phyloP scores from a whole-genome alignment of 2,888 invertebrate species.

The Lasioglossum oenotherae region DNA sequence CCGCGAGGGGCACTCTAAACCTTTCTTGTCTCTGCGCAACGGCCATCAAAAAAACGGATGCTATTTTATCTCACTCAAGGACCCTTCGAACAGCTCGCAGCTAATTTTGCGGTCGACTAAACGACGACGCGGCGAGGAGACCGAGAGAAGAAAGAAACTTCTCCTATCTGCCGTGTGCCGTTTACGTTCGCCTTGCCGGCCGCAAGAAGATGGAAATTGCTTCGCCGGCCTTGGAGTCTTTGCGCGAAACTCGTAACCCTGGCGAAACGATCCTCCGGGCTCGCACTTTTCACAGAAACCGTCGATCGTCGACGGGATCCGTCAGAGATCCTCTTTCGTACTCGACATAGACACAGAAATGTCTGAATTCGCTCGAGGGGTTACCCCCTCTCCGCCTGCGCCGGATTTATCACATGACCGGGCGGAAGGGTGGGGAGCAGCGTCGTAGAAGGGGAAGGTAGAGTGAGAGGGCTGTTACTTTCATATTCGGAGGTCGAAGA shows the following conservation, averaged over 20 bases:
- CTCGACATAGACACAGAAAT: neutral
- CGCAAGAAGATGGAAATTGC: conserved; percentile 73
- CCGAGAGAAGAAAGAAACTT: conserved; percentile 53
- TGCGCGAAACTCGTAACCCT: conserved; percentile 51
- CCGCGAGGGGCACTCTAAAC: conserved; percentile 64
- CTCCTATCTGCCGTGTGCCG: conserved; percentile 48
- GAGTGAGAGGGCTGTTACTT: too few relatives aligned
- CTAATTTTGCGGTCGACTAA: conserved; percentile 77
- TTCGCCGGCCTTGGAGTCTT: conserved; percentile 64
- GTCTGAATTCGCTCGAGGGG: neutral
- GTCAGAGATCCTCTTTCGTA: neutral
- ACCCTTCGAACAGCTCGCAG: conserved; percentile 70
- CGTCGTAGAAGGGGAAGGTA: too few relatives aligned
- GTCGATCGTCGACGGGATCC: neutral
- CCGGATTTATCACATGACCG: too few relatives aligned
- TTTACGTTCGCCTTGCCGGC: conserved; percentile 60
- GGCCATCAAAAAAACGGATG: conserved; percentile 64
- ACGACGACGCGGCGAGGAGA: conserved; percentile 62
- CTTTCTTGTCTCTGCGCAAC: conserved; percentile 60
- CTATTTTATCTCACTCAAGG: conserved; percentile 72
- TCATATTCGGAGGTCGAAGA: too few relatives aligned
- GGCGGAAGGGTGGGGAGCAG: too few relatives aligned
- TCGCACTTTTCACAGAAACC: neutral
- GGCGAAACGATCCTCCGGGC: neutral
- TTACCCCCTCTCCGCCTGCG: too few relatives aligned